Percentiles rank a stretch among this genome's conserved stretches.
phyloP scores from a whole-genome alignment of 2,113 vertebrate genomes.

The Alosa alosa region DNA sequence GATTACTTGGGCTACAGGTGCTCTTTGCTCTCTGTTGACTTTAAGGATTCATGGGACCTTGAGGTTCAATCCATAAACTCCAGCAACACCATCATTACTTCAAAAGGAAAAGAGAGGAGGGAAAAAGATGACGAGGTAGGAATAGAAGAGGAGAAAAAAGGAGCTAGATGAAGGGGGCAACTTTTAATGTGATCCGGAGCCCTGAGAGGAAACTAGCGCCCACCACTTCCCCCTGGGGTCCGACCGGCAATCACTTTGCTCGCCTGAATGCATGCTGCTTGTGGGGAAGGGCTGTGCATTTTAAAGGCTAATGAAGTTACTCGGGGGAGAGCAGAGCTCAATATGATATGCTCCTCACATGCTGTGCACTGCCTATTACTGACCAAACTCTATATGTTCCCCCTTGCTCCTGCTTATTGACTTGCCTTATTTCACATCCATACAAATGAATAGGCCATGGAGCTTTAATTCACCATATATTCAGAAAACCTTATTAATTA shows the following conservation, averaged over 20 bases:
- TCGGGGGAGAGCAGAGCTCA: slow-evolving; percentile 14
- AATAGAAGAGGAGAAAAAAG: not conserved
- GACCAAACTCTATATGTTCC: not conserved
- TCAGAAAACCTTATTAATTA: slow-evolving; percentile 35
- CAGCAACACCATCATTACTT: slow-evolving; percentile 5
- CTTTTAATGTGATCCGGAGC: slow-evolving; percentile 38
- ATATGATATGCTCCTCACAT: slow-evolving; percentile 19
- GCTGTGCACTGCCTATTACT: slow-evolving; percentile 14
- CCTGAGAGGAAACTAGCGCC: slow-evolving; percentile 24
- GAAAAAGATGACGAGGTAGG: not conserved
- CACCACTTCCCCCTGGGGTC: slow-evolving; percentile 27
- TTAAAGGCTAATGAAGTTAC: slow-evolving; percentile 47
- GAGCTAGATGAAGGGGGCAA: not conserved
- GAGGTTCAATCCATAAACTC: slow-evolving; percentile 30
- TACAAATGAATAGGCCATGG: not conserved
- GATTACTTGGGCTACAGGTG: slow-evolving; percentile 31
- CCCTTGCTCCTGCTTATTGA: slow-evolving; percentile 25
- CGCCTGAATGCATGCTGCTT: slow-evolving; percentile 11
- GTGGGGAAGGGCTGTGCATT: slow-evolving; percentile 28
- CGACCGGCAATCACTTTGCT: not conserved
- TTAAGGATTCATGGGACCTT: slow-evolving; percentile 31
- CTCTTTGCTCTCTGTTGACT: slow-evolving; percentile 6
- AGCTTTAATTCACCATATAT: slow-evolving; percentile 9
- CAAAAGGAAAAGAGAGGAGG: not conserved
- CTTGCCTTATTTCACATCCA: not conserved